These are phyloP conservation scores for Porphyrio hochstetteri DNA, from an alignment of 2,113 vertebrate genomes.

Conservation along the genomic window DNA sequence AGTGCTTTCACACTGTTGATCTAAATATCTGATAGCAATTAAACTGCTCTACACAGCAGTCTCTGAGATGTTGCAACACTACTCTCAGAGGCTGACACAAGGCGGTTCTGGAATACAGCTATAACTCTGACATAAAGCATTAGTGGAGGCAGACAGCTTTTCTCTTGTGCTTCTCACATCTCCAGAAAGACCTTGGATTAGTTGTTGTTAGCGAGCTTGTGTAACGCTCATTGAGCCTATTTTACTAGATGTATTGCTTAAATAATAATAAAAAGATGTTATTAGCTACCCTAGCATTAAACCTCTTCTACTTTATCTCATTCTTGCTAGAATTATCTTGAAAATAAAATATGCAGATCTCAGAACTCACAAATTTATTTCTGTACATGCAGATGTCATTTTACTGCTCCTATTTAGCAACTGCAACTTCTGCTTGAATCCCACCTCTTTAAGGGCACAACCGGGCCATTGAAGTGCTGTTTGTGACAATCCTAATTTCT, in stretches of 20 bases:
- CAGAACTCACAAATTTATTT: neutral
- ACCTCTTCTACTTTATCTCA: neutral
- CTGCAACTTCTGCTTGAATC: neutral
- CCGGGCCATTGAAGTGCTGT: neutral
- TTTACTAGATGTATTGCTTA: neutral
- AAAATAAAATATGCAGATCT: neutral
- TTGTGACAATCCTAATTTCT: neutral
- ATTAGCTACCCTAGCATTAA: neutral
- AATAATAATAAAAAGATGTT: constrained; percentile 13
- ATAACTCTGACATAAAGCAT: constrained; percentile 2
- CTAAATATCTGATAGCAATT: constrained; percentile 3
- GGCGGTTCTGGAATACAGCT: constrained; percentile 21
- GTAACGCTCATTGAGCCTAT: constrained; percentile 10
- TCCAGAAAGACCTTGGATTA: neutral
- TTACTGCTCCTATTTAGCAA: neutral
- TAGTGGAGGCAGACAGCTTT: neutral
- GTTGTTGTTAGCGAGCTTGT: neutral
- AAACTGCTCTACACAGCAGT: neutral
- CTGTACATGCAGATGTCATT: neutral
- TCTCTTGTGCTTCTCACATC: neutral
- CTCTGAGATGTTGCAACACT: neutral
- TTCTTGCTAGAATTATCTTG: neutral
- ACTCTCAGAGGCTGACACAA: constrained; percentile 16
- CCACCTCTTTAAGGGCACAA: neutral
- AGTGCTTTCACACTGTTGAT: neutral